phyloP scores from a whole-genome alignment of 2,797 vertebrate genomes.

The Mionectes olivaceus region DNA sequence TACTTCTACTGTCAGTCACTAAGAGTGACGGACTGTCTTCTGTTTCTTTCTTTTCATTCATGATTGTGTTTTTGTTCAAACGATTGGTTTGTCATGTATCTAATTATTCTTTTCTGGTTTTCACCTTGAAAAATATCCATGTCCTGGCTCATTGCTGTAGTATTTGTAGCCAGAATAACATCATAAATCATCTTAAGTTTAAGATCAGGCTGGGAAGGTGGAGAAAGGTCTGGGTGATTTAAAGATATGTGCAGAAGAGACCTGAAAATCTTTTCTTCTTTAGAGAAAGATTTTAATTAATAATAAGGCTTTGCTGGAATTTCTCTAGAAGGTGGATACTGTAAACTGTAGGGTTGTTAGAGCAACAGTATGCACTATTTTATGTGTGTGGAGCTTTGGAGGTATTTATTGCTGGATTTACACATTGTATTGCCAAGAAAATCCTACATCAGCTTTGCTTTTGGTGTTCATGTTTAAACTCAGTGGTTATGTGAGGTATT shows the following conservation, averaged over 20 bases:
- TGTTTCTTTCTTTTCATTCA: conserved; percentile 5
- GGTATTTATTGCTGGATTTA: not conserved
- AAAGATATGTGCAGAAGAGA: not conserved
- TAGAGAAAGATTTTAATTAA: not conserved
- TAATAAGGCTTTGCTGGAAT: not conserved
- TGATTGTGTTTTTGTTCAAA: not conserved
- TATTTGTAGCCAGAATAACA: conserved; percentile 20
- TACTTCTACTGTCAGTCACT: not conserved
- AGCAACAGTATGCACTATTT: not conserved
- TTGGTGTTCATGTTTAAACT: not conserved
- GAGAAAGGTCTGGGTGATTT: not conserved
- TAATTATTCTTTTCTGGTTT: conserved; percentile 37
- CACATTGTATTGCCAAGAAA: not conserved
- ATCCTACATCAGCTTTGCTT: not conserved
- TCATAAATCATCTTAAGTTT: conserved; percentile 32
- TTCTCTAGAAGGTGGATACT: not conserved
- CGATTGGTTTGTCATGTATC: conserved; percentile 20
- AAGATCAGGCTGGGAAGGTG: not conserved
- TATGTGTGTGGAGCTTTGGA: not conserved
- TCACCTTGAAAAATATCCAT: conserved; percentile 42
- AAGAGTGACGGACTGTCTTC: not conserved
- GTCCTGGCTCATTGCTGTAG: not conserved
- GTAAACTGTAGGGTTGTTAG: not conserved
- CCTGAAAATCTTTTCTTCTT: not conserved
- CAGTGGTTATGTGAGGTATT: not conserved